phyloP scores from a whole-genome alignment of 2,888 invertebrate species.

The Megastigmus dorsalis region DNA sequence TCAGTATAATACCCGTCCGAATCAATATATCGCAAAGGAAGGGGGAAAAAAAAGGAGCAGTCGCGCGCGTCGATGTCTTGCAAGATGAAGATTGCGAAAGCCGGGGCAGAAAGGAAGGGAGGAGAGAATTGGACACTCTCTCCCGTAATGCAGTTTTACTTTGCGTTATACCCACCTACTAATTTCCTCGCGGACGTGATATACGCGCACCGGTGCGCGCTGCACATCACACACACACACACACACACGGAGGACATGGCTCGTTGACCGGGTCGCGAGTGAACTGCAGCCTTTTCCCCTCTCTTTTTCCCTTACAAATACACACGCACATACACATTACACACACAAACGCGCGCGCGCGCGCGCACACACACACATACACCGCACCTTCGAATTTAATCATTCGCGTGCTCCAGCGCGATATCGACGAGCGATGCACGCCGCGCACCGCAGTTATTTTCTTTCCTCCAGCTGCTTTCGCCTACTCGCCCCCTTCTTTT shows the following conservation, averaged over 20 bases:
- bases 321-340: no score
- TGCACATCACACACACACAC: no score
- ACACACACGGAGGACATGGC: slow-evolving; percentile 29
- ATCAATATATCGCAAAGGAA: no score
- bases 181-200: slow-evolving; percentile 63
- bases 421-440: slow-evolving; percentile 25
- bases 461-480: background rate
- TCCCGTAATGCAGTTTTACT: slow-evolving; percentile 64
- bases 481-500: background rate
- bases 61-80: no score
- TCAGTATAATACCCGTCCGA: no score
- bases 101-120: slow-evolving; percentile 52
- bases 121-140: slow-evolving; percentile 39
- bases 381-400: slow-evolving; percentile 50
- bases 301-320: background rate
- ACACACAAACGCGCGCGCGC: no score
- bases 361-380: no score
- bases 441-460: background rate
- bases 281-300: background rate
- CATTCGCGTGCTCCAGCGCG: slow-evolving; percentile 46
- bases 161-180: slow-evolving; percentile 62
- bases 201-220: no score
- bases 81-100: background rate
- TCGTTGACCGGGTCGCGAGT: slow-evolving; percentile 33
- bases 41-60: no score